A percentile compares a stretch with the other conserved stretches of the same genome.
Evolutionary conservation across 2,797 vertebrate species (phyloP).

Genomic region (Clarias fuscus): DNA sequence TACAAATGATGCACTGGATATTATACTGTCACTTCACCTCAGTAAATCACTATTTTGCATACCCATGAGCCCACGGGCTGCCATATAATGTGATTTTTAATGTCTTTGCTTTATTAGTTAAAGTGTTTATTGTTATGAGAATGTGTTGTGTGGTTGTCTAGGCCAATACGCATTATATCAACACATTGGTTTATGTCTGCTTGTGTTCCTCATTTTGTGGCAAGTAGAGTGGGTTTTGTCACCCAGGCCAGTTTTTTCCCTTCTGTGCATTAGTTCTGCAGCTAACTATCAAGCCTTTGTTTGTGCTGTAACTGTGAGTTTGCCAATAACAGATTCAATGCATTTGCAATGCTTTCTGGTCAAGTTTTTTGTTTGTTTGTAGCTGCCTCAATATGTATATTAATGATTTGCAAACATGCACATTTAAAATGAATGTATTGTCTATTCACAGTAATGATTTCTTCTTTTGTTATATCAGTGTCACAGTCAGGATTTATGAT

Average conservation of each 20-base stretch:
- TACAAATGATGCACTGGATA: background rate
- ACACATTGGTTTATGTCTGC: background rate
- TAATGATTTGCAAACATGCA: background rate
- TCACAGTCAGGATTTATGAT: background rate
- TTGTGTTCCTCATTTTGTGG: background rate
- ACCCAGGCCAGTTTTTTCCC: background rate
- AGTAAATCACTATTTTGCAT: background rate
- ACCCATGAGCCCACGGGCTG: background rate
- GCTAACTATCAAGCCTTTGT: background rate
- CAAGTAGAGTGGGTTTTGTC: background rate
- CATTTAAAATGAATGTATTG: background rate
- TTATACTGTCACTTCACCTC: background rate
- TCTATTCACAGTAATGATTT: background rate
- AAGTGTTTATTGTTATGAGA: background rate
- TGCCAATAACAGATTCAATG: background rate
- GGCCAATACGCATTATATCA: background rate
- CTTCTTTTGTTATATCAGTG: background rate
- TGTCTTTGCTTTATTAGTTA: constrained; percentile 11
- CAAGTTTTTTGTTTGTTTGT: background rate
- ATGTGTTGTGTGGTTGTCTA: background rate
- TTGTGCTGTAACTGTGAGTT: background rate
- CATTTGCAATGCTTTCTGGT: background rate
- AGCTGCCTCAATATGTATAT: background rate
- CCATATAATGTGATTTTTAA: constrained; percentile 12
- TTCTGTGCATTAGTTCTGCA: background rate